Conservation (phyloP, 1,140 invertebrate species). For the Drosophila littoralis region DNA sequence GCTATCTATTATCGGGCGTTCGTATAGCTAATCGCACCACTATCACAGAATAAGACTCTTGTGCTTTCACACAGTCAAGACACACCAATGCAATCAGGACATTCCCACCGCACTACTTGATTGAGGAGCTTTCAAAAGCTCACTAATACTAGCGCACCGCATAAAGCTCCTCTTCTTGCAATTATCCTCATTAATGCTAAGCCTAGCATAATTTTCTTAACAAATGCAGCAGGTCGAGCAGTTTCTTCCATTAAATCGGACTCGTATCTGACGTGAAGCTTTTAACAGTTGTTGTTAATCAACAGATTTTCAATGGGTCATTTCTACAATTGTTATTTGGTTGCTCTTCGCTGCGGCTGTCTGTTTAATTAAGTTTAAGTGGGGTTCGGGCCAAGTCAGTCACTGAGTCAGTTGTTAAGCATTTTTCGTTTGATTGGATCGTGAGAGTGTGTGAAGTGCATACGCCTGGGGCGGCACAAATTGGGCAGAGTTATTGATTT, state of each 20-base stretch:
- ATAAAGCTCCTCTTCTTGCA: not conserved
- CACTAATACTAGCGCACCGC: slow-evolving; percentile 6
- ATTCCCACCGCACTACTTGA: not conserved
- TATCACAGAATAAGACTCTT: not conserved
- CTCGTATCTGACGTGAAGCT: not conserved
- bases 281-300: slow-evolving; percentile 29
- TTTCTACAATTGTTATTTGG: slow-evolving; percentile 31
- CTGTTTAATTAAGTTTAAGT: slow-evolving; percentile 60
- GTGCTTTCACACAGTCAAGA: slow-evolving; percentile 4
- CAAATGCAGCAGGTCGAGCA: too few relatives aligned
- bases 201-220: too few relatives aligned
- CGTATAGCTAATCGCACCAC: slow-evolving; percentile 7
- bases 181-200: too few relatives aligned
- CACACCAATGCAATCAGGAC: not conserved
- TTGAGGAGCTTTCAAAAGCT: slow-evolving; percentile 11
- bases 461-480: slow-evolving; percentile 32
- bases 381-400: slow-evolving; percentile 25
- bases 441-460: slow-evolving; percentile 41
- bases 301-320: slow-evolving; percentile 20
- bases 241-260: not conserved
- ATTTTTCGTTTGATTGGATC: slow-evolving; percentile 45
- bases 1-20: slow-evolving; percentile 38
- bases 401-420: slow-evolving; percentile 17
- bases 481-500: slow-evolving; percentile 67
- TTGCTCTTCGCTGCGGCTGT: slow-evolving; percentile 5